Evolutionary conservation across 2,888 invertebrate genomes (phyloP).

Genomic region (Hypena proboscidalis): DNA sequence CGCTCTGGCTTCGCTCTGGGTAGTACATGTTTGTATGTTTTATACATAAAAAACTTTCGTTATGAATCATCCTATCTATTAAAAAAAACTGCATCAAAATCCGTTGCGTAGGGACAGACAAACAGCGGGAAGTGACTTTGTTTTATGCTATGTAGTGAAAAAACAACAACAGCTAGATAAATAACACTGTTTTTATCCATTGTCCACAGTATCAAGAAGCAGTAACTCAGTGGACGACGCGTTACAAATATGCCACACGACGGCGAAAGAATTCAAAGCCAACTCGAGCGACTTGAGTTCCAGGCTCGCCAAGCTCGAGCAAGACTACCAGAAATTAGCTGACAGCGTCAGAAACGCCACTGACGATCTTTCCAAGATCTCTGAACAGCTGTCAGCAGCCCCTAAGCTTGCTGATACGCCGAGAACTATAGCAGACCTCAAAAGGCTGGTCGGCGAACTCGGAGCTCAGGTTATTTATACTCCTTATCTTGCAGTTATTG

Average conservation of each 20-base stretch:
- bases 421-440: slow-evolving; percentile 80
- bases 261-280: slow-evolving; percentile 87
- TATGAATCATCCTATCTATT: no score
- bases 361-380: slow-evolving; percentile 80
- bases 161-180: no score
- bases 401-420: slow-evolving; percentile 86
- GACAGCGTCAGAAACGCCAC: slow-evolving; percentile 71
- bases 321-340: slow-evolving; percentile 76
- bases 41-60: no score
- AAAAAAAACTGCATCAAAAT: no score
- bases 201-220: slow-evolving; percentile 86
- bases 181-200: slow-evolving; percentile 2
- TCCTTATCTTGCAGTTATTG: not conserved
- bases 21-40: no score
- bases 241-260: slow-evolving; percentile 89
- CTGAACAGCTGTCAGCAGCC: slow-evolving; percentile 84
- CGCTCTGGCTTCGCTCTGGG: no score
- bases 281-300: slow-evolving; percentile 87
- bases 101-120: no score
- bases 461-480: slow-evolving; percentile 83
- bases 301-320: slow-evolving; percentile 84
- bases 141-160: no score
- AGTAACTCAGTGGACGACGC: slow-evolving; percentile 89
- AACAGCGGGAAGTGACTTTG: no score
- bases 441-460: slow-evolving; percentile 84